Evolutionary conservation across 2,797 vertebrate genomes (phyloP), one percentile per base, ranked within the genome.

Genomic region (Parauchenoglanis punctatus): DNA sequence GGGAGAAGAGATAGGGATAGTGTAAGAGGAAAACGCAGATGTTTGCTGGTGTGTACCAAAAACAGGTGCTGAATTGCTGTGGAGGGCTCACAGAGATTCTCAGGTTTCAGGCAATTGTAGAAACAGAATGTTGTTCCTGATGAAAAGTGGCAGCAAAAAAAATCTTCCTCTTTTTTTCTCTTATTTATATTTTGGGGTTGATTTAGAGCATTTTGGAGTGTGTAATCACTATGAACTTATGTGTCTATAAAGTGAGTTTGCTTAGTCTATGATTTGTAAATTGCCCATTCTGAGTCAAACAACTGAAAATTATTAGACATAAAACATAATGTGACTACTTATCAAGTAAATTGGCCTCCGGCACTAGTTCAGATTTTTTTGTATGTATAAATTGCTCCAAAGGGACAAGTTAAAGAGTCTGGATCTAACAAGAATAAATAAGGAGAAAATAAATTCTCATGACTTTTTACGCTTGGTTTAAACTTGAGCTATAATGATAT

Each of bases 31-130:
- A 90, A 91, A 91, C 86, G 75, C 92, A 93, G 88, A 93, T 93
- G 91, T 80, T 93, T 31, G n/a, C 67, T 91, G 89, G 75, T 81
- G 89, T 93, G 93, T 92, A 91, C 89, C 92, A 92, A 94, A 95
- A 95, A 95, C 95, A 96, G 95, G 95, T 96, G 95, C 92, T 86
- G 10, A 20, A 61, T 63, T 20, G 28, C 56, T 85, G 72, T 82
- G 86, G 80, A 83, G 59, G 61, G 91, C 91, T 94, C 87, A 86
- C 89, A n/a, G 83, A 92, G 90, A 89, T 92, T 91, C 91, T 88
- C 88, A 56, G 88, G 91, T 94, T 89, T 87, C 90, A 35, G 81
- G 46, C 67, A 70, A 56, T 81, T 81, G 31, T 15, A 72, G 54
- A 35, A 61, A n/a, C 18, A 31, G 46, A 1, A 76, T 63, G 20